Conservation (phyloP, 2,113 vertebrate genomes). For the Coryphaenoides rupestris region DNA sequence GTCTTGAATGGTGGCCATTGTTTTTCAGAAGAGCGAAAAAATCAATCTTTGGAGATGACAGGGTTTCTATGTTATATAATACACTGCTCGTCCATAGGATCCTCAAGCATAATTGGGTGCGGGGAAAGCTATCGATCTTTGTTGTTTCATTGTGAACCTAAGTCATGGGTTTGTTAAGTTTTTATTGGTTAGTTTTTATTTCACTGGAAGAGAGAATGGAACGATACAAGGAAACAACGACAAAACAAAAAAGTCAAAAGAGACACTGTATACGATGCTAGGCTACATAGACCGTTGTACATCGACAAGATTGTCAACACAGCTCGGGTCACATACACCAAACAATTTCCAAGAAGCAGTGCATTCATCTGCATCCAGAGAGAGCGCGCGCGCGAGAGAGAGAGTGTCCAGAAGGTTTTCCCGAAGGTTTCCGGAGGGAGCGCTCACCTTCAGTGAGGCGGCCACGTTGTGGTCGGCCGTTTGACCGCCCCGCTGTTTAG, state of each 20-base stretch:
- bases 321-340: not conserved
- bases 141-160: too few relatives aligned
- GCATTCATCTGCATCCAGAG: too few relatives aligned
- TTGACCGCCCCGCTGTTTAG: conserved; percentile 62
- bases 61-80: conserved; percentile 17
- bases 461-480: conserved; percentile 43
- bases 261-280: not conserved
- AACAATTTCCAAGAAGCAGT: too few relatives aligned
- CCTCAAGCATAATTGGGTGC: conserved; percentile 12
- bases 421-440: too few relatives aligned
- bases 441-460: conserved; percentile 69
- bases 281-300: too few relatives aligned
- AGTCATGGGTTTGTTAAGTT: not conserved
- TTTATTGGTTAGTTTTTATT: not conserved
- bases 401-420: too few relatives aligned
- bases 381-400: too few relatives aligned
- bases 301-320: not conserved
- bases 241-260: not conserved
- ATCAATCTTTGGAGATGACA: conserved; percentile 28
- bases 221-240: not conserved
- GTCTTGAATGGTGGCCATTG: conserved; percentile 7
- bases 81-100: conserved; percentile 17
- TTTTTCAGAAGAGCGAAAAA: conserved; percentile 19
- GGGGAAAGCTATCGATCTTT: conserved; percentile 27
- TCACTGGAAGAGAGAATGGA: too few relatives aligned